These are phyloP conservation scores for Grus americana DNA, from an alignment of 2,113 vertebrate species.

Conservation along the genomic window DNA sequence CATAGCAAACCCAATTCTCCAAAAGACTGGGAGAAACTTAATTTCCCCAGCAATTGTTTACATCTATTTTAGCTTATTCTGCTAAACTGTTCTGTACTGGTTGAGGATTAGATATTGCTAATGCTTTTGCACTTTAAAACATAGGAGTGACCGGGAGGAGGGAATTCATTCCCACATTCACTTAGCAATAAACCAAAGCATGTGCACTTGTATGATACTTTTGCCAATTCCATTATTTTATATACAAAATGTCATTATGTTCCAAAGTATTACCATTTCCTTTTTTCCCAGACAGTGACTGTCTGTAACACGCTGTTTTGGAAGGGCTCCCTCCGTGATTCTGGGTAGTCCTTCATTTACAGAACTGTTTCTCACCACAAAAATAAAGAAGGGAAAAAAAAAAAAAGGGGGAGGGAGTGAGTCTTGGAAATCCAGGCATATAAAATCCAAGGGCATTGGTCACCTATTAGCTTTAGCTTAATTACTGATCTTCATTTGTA, in stretches of 20 bases:
- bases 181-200: slow-evolving; percentile 49
- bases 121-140: slow-evolving; percentile 32
- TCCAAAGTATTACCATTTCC: slow-evolving; percentile 56
- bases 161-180: slow-evolving; percentile 38
- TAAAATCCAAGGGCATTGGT: slow-evolving; percentile 1
- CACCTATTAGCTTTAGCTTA: slow-evolving; percentile 20
- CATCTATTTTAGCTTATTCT: slow-evolving; percentile 53
- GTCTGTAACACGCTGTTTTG: slow-evolving; percentile 17
- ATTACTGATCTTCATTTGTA: slow-evolving; percentile 26
- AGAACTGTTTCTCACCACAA: slow-evolving; percentile 39
- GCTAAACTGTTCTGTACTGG: slow-evolving; percentile 20
- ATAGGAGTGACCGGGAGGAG: slow-evolving; percentile 1
- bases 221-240: slow-evolving; percentile 66
- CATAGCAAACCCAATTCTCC: slow-evolving; percentile 38
- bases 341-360: slow-evolving; percentile 37
- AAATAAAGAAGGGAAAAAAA: neutral
- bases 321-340: slow-evolving; percentile 38
- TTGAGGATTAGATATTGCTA: slow-evolving; percentile 26
- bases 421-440: neutral
- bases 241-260: slow-evolving; percentile 61
- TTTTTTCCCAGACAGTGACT: slow-evolving; percentile 58
- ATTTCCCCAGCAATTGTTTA: slow-evolving; percentile 44
- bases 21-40: slow-evolving; percentile 62
- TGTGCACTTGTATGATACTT: slow-evolving; percentile 14
- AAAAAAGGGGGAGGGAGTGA: neutral